Evolutionary conservation across 1,140 invertebrate species (phyloP).

Genomic region (Oryzaephilus surinamensis): DNA sequence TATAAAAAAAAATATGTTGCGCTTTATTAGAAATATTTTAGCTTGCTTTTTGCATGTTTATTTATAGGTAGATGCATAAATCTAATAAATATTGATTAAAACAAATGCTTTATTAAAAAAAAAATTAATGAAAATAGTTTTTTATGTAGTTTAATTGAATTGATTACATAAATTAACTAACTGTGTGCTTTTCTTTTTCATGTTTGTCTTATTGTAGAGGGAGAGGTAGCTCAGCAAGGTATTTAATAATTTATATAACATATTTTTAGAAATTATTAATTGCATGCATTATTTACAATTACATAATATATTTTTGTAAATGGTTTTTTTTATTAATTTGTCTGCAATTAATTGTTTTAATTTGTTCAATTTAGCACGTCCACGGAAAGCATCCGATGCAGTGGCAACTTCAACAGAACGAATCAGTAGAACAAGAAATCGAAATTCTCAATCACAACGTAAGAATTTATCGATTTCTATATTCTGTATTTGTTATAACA

Average conservation of each 20-base stretch:
- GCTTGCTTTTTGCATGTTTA: constrained; percentile 3
- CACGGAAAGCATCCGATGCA: constrained; percentile 44
- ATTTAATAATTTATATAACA: constrained; percentile 23
- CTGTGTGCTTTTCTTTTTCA: constrained; percentile 32
- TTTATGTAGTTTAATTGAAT: constrained; percentile 7
- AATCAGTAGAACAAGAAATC: constrained; percentile 47
- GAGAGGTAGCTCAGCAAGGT: constrained; percentile 46
- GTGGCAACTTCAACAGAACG: constrained; percentile 52
- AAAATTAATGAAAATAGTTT: neutral
- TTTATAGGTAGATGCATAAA: neutral
- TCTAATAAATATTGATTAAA: neutral
- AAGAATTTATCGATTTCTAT: constrained; percentile 39
- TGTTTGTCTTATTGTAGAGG: constrained; percentile 40
- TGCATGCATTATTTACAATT: too few relatives aligned
- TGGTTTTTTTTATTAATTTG: neutral
- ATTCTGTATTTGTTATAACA: too few relatives aligned
- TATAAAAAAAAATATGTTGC: too few relatives aligned
- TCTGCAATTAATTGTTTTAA: constrained; percentile 11
- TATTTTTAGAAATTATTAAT: neutral
- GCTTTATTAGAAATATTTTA: constrained; percentile 2
- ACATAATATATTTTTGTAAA: too few relatives aligned
- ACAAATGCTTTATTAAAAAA: too few relatives aligned
- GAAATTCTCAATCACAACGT: constrained; percentile 81
- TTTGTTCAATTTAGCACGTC: constrained; percentile 56
- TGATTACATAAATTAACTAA: constrained; percentile 5